A percentile compares a stretch with the other conserved stretches of the same genome.
These are phyloP conservation scores for Spea hammondii DNA, from an alignment of 2,797 vertebrate species.

Conservation along the genomic window DNA sequence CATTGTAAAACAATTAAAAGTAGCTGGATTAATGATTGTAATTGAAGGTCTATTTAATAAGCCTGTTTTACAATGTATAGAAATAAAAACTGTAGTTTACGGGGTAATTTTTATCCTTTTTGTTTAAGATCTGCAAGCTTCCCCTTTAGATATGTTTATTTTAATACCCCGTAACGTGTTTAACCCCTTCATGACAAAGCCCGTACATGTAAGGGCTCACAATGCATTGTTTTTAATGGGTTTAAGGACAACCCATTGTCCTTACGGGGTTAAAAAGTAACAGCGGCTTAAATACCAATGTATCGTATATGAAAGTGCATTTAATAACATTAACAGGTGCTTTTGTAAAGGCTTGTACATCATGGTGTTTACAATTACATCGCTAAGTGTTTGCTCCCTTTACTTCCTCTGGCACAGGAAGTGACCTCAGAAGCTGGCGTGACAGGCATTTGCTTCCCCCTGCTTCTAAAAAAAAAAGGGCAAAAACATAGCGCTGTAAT, in stretches of 20 bases:
- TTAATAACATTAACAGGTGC: not conserved
- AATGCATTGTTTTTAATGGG: too few relatives aligned
- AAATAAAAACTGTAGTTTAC: not conserved
- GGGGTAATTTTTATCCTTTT: not conserved
- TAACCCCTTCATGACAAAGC: not conserved
- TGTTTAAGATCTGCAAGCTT: not conserved
- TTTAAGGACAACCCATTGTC: too few relatives aligned
- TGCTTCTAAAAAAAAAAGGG: too few relatives aligned
- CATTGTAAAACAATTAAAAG: too few relatives aligned
- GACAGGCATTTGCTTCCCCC: too few relatives aligned
- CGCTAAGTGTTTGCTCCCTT: too few relatives aligned
- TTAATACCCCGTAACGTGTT: not conserved
- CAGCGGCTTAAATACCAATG: not conserved
- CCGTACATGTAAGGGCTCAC: too few relatives aligned
- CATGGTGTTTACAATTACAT: too few relatives aligned
- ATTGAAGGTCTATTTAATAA: not conserved
- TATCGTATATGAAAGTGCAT: not conserved
- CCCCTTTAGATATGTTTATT: not conserved
- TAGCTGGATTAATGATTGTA: too few relatives aligned
- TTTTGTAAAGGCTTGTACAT: not conserved
- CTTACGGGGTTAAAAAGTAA: not conserved
- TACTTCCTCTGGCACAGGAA: too few relatives aligned
- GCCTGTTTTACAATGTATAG: not conserved
- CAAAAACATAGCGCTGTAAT: too few relatives aligned
- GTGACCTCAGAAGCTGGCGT: too few relatives aligned